Base-by-base conservation (phyloP, 2,113 vertebrate genomes). In the Galbula dea region DNA sequence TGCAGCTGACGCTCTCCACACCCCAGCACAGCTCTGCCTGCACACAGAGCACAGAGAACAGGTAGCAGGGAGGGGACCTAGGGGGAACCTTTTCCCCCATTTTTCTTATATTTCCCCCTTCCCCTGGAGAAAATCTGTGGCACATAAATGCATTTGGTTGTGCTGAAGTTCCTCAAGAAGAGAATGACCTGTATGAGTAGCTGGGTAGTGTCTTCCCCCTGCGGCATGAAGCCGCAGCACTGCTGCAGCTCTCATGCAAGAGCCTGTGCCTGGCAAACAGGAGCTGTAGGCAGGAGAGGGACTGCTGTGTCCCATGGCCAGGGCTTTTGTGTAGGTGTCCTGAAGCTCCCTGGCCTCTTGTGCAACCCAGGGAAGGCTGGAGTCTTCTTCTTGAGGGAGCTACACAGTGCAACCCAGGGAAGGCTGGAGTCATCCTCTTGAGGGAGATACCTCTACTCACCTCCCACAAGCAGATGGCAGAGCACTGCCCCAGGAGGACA, bases 381-480 rank as follows among this genome's bases (percentile, higher is more conserved):
- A 75, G 36, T 46, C 32, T 43, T 4, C n/a, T 51, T 48, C 62
- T 32, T 26, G 1, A 71, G 30, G 11, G 5, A 7, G 7, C 8
- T 11, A 80, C 19, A n/a, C 54, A 37, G 9, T 3, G 16, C 32
- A 89, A 62, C 6, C 19, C 2, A 4, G 30, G 36, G 9, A 71
- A 62, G 32, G 58, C 7, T 73, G 58, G 36, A 75, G 36, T 46
- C 32, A 46, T 4, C n/a, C 46, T 48, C 62, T 32, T 26, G 1
- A 71, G 30, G 11, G 5, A 7, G 7, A 8, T 11, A 80, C 19
- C 21, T 52, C 51, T 34, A 34, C 65, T n/a, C 57, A 48, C 6
- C 26, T 49, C 39, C 46, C 45, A 7, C 1, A 1, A 2, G 1
- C 0, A 0, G 29, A 17, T 1, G 2, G 59, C 0, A 18, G 19